Evolutionary conservation across 2,113 vertebrate genomes (phyloP).

Genomic region (Osmerus eperlanus): DNA sequence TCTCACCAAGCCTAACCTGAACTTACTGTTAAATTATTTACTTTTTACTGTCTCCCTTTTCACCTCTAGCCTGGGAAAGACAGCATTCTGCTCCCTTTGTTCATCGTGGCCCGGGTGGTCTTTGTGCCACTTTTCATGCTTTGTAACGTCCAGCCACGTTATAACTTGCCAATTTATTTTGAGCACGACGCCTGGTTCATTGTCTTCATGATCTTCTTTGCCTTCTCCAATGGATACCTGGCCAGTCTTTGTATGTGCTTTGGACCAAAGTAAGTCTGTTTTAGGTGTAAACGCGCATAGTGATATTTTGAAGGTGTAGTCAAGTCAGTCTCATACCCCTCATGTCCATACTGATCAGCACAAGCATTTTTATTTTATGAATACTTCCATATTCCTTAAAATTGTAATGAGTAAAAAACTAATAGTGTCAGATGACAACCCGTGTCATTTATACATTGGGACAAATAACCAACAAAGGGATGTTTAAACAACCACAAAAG

Average conservation of each 20-base stretch:
- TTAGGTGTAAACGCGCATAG: not conserved
- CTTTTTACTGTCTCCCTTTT: not conserved
- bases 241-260: slow-evolving; percentile 76
- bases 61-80: slow-evolving; percentile 32
- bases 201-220: slow-evolving; percentile 71
- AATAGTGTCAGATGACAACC: no score
- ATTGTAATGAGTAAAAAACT: no score
- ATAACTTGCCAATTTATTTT: slow-evolving; percentile 58
- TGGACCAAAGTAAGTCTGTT: slow-evolving; percentile 69
- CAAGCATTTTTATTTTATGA: no score
- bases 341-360: no score
- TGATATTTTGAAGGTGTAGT: not conserved
- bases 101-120: slow-evolving; percentile 61
- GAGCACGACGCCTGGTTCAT: slow-evolving; percentile 67
- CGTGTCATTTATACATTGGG: no score
- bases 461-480: no score
- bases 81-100: slow-evolving; percentile 62
- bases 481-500: no score
- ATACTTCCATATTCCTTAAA: no score
- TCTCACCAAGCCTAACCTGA: not conserved
- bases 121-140: slow-evolving; percentile 74
- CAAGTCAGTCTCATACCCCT: not conserved
- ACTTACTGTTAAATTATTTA: not conserved
- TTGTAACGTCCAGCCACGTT: slow-evolving; percentile 59
- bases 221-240: slow-evolving; percentile 71